Evolutionary conservation across 2,113 vertebrate species (phyloP).

Genomic region (Hippolais icterina): DNA sequence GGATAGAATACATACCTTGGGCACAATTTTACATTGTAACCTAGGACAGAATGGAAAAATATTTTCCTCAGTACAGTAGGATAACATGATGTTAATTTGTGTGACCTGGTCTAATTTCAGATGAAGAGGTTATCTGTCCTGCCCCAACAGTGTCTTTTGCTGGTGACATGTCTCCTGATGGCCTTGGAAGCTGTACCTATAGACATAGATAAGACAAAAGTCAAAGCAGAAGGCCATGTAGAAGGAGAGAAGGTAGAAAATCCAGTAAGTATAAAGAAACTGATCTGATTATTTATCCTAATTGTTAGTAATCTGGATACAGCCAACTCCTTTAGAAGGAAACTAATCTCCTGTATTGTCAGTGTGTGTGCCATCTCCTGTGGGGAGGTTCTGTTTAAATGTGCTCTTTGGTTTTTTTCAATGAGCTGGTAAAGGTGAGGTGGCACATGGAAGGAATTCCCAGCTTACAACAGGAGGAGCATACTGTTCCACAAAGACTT

Average conservation of each 20-base stretch:
- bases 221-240: slow-evolving; percentile 73
- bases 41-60: fast-evolving
- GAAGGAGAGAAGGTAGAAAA: slow-evolving; percentile 81
- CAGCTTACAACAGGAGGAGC: not conserved
- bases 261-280: slow-evolving; percentile 79
- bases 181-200: slow-evolving; percentile 86
- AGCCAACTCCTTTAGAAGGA: not conserved
- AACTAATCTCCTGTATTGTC: not conserved
- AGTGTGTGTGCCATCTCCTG: not conserved
- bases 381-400: not conserved
- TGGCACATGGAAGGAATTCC: not conserved
- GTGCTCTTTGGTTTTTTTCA: not conserved
- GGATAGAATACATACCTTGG: too few species aligned
- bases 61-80: not conserved
- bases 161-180: slow-evolving; percentile 75
- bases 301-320: not conserved
- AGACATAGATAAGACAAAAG: slow-evolving; percentile 91
- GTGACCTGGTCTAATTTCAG: slow-evolving; percentile 72
- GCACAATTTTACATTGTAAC: too few species aligned
- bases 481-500: not conserved
- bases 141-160: slow-evolving; percentile 66
- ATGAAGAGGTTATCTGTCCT: slow-evolving; percentile 75
- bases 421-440: not conserved
- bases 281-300: not conserved
- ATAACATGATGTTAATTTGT: not conserved